Evolutionary conservation across 2,888 invertebrate species (phyloP).

Genomic region (Polylopha cassiicola): DNA sequence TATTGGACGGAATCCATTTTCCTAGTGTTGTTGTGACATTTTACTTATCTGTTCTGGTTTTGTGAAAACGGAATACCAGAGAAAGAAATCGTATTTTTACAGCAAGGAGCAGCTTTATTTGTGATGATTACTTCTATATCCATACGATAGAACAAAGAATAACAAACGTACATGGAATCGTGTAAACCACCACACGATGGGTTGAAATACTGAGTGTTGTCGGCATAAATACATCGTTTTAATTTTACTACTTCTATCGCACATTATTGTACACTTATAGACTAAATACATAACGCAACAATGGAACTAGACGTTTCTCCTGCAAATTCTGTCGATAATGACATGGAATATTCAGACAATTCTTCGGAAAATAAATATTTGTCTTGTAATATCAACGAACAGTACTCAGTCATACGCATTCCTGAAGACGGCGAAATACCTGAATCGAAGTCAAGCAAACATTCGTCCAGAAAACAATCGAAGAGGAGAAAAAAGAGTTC

Average conservation of each 20-base stretch:
- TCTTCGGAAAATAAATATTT: slow-evolving; percentile 60
- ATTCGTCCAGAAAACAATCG: slow-evolving; percentile 83
- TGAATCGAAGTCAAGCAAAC: slow-evolving; percentile 81
- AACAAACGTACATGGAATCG: slow-evolving; percentile 28
- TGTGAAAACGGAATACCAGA: slow-evolving; percentile 37
- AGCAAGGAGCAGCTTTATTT: slow-evolving; percentile 31
- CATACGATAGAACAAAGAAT: slow-evolving; percentile 30
- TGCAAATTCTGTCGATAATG: slow-evolving; percentile 44
- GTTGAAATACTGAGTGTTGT: slow-evolving; percentile 68
- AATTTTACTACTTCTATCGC: slow-evolving; percentile 36
- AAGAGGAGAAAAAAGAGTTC: slow-evolving; percentile 89
- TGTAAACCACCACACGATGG: slow-evolving; percentile 55
- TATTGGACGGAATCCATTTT: slow-evolving; percentile 64
- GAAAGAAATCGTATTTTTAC: slow-evolving; percentile 36
- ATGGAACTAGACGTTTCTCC: slow-evolving; percentile 69
- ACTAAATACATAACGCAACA: slow-evolving; percentile 32
- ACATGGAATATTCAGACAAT: slow-evolving; percentile 62
- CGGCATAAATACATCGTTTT: slow-evolving; percentile 57
- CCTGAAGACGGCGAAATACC: slow-evolving; percentile 58
- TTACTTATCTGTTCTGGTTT: slow-evolving; percentile 49
- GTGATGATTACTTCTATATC: slow-evolving; percentile 43
- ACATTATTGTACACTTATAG: slow-evolving; percentile 29
- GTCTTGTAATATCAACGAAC: slow-evolving; percentile 59
- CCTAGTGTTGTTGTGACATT: slow-evolving; percentile 75
- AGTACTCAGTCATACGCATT: slow-evolving; percentile 66